These are phyloP conservation scores for Chiridota heheva DNA, from an alignment of 35 echinoderm and acorn worm species.

Conservation along the genomic window DNA sequence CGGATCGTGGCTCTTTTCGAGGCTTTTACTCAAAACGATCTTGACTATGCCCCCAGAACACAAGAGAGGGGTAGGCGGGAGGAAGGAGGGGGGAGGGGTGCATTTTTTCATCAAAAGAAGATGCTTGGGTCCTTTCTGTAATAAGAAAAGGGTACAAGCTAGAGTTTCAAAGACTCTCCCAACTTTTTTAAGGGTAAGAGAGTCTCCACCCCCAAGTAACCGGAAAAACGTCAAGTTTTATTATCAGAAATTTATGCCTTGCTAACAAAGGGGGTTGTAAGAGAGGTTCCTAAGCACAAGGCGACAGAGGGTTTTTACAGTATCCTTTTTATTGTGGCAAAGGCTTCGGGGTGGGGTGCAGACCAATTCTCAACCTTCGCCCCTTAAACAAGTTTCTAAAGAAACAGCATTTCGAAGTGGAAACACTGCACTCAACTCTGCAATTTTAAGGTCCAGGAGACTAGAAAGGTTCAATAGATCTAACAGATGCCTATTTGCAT, in stretches of 20 bases:
- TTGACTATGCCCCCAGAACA: neutral
- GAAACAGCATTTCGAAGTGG: neutral
- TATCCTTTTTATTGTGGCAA: neutral
- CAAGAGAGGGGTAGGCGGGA: neutral
- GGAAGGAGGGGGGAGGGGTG: too few species aligned
- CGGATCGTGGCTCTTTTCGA: neutral
- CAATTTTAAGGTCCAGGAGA: neutral
- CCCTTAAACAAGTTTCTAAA: neutral
- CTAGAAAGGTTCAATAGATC: conserved; percentile 3
- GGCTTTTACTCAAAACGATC: neutral
- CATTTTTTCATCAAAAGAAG: neutral
- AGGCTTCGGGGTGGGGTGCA: too few species aligned
- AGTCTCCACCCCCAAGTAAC: neutral
- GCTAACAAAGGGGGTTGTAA: neutral
- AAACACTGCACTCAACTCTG: neutral
- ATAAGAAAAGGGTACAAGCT: neutral
- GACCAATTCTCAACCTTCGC: conserved; percentile 18
- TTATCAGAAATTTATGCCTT: neutral
- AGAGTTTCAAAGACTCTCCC: neutral
- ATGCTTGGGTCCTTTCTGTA: neutral
- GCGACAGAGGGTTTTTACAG: neutral
- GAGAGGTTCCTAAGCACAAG: neutral
- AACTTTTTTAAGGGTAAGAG: neutral
- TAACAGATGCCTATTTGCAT: conserved; percentile 23
- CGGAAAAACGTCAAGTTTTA: neutral